Conservation (phyloP, 2,797 vertebrate species). For the Notolabrus celidotus region DNA sequence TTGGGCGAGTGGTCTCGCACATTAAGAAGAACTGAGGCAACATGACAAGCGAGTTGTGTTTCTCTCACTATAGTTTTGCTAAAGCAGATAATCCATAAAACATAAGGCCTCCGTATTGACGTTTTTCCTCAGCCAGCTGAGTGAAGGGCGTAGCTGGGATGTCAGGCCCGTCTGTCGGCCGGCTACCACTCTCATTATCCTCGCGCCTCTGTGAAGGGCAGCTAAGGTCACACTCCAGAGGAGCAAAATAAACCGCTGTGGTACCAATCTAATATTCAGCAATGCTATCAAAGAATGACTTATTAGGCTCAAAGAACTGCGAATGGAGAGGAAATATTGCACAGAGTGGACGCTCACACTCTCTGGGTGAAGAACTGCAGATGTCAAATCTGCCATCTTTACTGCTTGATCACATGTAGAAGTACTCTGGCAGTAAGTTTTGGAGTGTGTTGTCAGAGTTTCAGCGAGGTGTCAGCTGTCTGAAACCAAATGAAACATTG, state of each 20-base stretch:
- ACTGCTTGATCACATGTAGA: constrained; percentile 22
- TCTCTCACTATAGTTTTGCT: constrained; percentile 79
- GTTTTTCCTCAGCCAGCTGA: constrained; percentile 75
- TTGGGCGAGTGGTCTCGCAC: constrained; percentile 68
- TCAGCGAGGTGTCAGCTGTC: constrained; percentile 26
- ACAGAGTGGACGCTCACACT: constrained; percentile 54
- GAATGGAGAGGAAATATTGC: constrained; percentile 42
- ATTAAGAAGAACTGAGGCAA: constrained; percentile 73
- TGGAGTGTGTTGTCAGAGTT: constrained; percentile 19
- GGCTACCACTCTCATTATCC: constrained; percentile 82
- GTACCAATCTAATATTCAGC: constrained; percentile 74
- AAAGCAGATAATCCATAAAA: constrained; percentile 84
- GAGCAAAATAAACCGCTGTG: constrained; percentile 72
- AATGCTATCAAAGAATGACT: constrained; percentile 68
- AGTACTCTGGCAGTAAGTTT: constrained; percentile 20
- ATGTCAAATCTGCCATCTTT: constrained; percentile 45
- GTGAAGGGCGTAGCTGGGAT: constrained; percentile 79
- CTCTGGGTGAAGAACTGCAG: constrained; percentile 15
- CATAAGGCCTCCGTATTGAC: constrained; percentile 82
- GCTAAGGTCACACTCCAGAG: constrained; percentile 78
- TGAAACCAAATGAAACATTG: constrained; percentile 42
- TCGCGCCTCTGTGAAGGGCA: constrained; percentile 71
- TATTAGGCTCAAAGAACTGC: constrained; percentile 53
- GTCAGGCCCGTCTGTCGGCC: constrained; percentile 76
- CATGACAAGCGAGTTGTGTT: constrained; percentile 81